A percentile compares a stretch with the other conserved stretches of the same genome.
These are phyloP conservation scores for Amphiprion ocellaris DNA, from an alignment of 2,113 vertebrate genomes.

Conservation along the genomic window DNA sequence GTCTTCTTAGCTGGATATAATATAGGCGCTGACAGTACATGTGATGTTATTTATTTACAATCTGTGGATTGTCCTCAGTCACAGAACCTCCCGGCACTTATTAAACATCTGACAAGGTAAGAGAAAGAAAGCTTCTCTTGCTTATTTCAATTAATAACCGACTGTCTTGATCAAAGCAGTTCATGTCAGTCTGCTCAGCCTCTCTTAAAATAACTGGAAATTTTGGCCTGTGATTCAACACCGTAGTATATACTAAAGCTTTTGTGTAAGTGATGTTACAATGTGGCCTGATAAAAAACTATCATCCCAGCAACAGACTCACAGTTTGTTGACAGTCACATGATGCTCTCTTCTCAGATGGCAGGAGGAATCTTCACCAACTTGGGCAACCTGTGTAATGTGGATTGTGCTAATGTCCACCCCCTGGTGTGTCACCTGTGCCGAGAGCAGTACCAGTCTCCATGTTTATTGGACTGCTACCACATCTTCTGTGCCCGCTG, in stretches of 20 bases:
- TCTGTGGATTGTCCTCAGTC: slow-evolving; percentile 27
- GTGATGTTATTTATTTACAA: not conserved
- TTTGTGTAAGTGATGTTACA: slow-evolving; percentile 9
- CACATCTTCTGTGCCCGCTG: slow-evolving; percentile 93
- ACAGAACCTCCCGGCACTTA: slow-evolving; percentile 13
- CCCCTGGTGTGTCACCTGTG: slow-evolving; percentile 92
- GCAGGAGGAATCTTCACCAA: slow-evolving; percentile 88
- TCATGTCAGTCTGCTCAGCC: not conserved
- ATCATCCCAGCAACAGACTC: not conserved
- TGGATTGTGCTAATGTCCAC: slow-evolving; percentile 87
- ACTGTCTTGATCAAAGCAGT: slow-evolving; percentile 4
- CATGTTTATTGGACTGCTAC: slow-evolving; percentile 94
- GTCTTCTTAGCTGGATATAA: not conserved
- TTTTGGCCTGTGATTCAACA: slow-evolving; percentile 13
- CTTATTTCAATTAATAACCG: slow-evolving; percentile 9
- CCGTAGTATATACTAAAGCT: not conserved
- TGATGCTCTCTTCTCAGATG: slow-evolving; percentile 82
- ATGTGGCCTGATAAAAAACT: not conserved
- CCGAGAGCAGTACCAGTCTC: slow-evolving; percentile 89
- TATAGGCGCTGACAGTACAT: not conserved
- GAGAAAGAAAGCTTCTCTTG: slow-evolving; percentile 10
- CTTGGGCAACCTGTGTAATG: slow-evolving; percentile 81
- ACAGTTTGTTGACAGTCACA: not conserved
- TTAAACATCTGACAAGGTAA: slow-evolving; percentile 65
- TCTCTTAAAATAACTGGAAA: not conserved